Evolutionary conservation across 2,797 vertebrate species (phyloP).

Genomic region (Urosaurus nigricauda): DNA sequence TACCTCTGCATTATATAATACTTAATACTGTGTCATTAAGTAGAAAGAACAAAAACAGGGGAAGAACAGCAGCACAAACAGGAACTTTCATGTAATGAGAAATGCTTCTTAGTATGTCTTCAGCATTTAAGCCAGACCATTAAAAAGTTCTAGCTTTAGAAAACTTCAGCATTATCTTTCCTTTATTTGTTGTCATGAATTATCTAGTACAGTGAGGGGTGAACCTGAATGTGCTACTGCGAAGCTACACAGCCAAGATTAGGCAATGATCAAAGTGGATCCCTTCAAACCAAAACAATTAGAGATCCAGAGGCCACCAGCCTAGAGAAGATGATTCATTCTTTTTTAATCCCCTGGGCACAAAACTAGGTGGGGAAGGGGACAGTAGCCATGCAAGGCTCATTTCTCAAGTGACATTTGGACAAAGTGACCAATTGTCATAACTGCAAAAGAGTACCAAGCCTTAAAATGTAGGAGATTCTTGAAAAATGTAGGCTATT

Average conservation of each 20-base stretch:
- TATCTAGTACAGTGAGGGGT: slow-evolving; percentile 39
- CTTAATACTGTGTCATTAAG: slow-evolving; percentile 70
- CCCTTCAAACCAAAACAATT: slow-evolving; percentile 60
- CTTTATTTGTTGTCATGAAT: slow-evolving; percentile 42
- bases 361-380: not conserved
- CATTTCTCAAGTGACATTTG: not conserved
- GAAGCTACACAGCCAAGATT: slow-evolving; percentile 58
- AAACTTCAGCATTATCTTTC: slow-evolving; percentile 26
- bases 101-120: slow-evolving; percentile 25
- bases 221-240: slow-evolving; percentile 33
- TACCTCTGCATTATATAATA: slow-evolving; percentile 50
- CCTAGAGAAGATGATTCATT: not conserved
- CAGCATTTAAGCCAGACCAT: slow-evolving; percentile 18
- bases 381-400: not conserved
- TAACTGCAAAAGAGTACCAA: no score
- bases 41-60: slow-evolving; percentile 54
- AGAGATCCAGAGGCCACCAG: not conserved
- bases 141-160: slow-evolving; percentile 45
- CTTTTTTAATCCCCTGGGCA: not conserved
- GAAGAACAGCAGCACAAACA: slow-evolving; percentile 41
- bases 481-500: no score
- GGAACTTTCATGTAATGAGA: slow-evolving; percentile 16
- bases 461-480: no score
- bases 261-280: slow-evolving; percentile 61
- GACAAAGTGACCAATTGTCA: no score